Percentiles rank a stretch among this genome's conserved stretches.
These are phyloP conservation scores for Drusus annulatus DNA, from an alignment of 1,140 invertebrate species.

Conservation along the genomic window DNA sequence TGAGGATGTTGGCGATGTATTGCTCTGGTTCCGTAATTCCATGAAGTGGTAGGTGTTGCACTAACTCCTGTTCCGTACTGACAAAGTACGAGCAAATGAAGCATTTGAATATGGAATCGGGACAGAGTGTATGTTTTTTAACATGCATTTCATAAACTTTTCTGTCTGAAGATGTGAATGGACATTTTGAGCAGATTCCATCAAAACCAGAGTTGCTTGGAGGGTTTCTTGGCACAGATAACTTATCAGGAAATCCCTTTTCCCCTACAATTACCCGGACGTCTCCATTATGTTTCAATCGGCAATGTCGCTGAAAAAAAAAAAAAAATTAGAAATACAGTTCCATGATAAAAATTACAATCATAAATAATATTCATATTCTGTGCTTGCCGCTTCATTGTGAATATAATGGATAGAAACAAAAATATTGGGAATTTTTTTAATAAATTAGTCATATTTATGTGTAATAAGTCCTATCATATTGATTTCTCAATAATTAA, in stretches of 20 bases:
- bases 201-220: slow-evolving; percentile 62
- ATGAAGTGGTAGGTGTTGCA: slow-evolving; percentile 67
- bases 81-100: slow-evolving; percentile 87
- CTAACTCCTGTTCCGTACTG: slow-evolving; percentile 68
- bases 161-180: slow-evolving; percentile 78
- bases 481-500: too few species aligned
- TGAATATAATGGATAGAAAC: too few species aligned
- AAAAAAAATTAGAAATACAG: slow-evolving; percentile 27
- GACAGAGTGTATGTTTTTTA: slow-evolving; percentile 80
- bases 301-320: slow-evolving; percentile 79
- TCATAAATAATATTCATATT: neutral
- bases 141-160: slow-evolving; percentile 79
- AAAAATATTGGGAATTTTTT: too few species aligned
- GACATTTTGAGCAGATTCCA: slow-evolving; percentile 80
- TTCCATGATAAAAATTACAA: neutral
- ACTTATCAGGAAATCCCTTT: slow-evolving; percentile 58
- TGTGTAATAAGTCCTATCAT: too few species aligned
- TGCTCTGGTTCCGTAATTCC: slow-evolving; percentile 68
- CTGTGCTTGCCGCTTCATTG: too few species aligned
- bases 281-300: slow-evolving; percentile 80
- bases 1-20: slow-evolving; percentile 66
- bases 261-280: slow-evolving; percentile 76
- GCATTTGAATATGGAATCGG: slow-evolving; percentile 84
- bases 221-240: slow-evolving; percentile 6
- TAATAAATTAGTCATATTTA: too few species aligned